Conservation (phyloP, 2,888 invertebrate genomes). For the Melipona bicolor region DNA sequence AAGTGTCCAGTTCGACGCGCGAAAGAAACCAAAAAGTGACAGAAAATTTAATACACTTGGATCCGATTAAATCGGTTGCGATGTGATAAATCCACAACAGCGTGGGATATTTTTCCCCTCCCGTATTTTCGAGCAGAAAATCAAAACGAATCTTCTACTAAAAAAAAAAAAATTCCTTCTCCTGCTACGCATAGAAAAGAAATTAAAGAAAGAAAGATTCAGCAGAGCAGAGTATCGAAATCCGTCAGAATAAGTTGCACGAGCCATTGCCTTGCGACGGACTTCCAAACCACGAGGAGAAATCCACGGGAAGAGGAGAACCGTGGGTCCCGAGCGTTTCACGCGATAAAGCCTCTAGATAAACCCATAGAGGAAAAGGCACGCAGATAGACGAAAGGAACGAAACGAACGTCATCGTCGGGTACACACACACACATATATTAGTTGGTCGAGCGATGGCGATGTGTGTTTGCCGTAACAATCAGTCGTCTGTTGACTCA, state of each 20-base stretch:
- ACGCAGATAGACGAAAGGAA: constrained; percentile 15
- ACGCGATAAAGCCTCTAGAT: constrained; percentile 62
- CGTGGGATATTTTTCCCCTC: too few relatives aligned
- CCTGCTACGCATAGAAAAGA: too few relatives aligned
- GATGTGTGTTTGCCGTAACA: constrained; percentile 74
- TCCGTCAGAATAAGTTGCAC: constrained; percentile 7
- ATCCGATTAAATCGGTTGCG: too few relatives aligned
- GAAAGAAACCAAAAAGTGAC: too few relatives aligned
- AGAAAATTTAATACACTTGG: too few relatives aligned
- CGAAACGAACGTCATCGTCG: constrained; percentile 25
- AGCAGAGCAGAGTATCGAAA: neutral
- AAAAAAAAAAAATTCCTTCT: too few relatives aligned
- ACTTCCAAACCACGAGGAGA: neutral
- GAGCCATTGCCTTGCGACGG: constrained; percentile 31
- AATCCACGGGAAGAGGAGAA: constrained; percentile 1
- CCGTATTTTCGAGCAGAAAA: too few relatives aligned
- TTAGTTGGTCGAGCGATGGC: neutral
- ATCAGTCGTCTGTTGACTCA: constrained; percentile 77
- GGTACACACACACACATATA: neutral
- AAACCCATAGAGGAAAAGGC: constrained; percentile 49
- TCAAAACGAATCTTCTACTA: too few relatives aligned
- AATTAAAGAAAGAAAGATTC: neutral
- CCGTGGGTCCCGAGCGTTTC: constrained; percentile 18
- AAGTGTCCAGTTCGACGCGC: too few relatives aligned
- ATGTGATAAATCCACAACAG: too few relatives aligned